Conservation (phyloP, 1,140 invertebrate genomes). For the Drosophila guanche region DNA sequence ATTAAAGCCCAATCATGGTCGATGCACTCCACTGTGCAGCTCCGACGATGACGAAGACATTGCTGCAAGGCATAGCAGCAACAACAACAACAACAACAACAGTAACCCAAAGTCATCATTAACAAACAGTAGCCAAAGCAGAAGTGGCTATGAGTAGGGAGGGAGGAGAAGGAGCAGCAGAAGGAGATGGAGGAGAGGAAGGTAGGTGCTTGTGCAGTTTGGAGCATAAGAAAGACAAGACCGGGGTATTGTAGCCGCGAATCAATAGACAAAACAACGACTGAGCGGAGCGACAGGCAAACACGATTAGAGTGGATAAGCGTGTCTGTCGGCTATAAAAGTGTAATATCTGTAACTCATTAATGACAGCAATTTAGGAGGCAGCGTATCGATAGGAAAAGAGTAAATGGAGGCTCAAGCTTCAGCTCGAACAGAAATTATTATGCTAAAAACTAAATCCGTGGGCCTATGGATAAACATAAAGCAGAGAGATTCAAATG, state of each 20-base stretch:
- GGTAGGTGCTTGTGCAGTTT: no score
- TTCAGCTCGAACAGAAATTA: conserved; percentile 22
- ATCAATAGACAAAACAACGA: conserved; percentile 31
- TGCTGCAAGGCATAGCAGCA: conserved; percentile 39
- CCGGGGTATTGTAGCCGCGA: conserved; percentile 21
- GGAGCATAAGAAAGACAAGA: conserved; percentile 19
- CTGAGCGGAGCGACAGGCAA: conserved; percentile 1
- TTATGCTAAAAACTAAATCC: conserved; percentile 48
- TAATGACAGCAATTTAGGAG: conserved; percentile 75
- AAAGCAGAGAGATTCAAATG: conserved; percentile 37
- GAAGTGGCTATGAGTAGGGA: neutral
- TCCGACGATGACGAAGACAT: conserved; percentile 31
- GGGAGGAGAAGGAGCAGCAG: conserved; percentile 9
- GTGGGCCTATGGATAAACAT: conserved; percentile 19
- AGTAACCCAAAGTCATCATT: conserved; percentile 58
- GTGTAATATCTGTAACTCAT: conserved; percentile 82
- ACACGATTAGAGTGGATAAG: conserved; percentile 81
- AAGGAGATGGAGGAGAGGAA: conserved; percentile 22
- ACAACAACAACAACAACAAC: conserved; percentile 46
- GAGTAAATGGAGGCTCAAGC: neutral
- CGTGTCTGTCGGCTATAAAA: conserved; percentile 79
- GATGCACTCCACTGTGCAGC: conserved; percentile 25
- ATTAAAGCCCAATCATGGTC: no score
- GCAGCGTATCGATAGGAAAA: conserved; percentile 18
- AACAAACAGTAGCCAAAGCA: conserved; percentile 69